Percentiles rank a stretch among this genome's conserved stretches.
Evolutionary conservation across 2,888 invertebrate species (phyloP).

Genomic region (Polydrusus tereticollis): DNA sequence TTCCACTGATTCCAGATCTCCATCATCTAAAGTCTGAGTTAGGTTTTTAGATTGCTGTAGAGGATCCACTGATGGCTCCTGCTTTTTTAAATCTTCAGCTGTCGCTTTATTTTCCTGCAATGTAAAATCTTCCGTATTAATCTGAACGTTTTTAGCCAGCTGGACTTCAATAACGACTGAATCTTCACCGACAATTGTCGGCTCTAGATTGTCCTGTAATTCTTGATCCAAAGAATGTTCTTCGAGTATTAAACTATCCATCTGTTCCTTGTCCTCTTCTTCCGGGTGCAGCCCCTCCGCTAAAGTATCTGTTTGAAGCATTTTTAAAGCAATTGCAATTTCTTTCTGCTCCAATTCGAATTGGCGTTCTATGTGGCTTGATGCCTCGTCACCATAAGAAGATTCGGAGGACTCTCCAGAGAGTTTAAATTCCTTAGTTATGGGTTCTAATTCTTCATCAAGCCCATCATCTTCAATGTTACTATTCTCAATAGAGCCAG

Average conservation of each 20-base stretch:
- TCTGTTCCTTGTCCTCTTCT: not conserved
- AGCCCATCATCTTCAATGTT: not conserved
- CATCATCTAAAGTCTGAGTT: no score
- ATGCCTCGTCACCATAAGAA: not conserved
- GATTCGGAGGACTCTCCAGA: not conserved
- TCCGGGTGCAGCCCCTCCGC: not conserved
- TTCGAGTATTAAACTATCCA: conserved; percentile 14
- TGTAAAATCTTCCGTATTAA: not conserved
- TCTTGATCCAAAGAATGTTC: not conserved
- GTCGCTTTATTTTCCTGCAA: conserved; percentile 26
- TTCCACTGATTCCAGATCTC: no score
- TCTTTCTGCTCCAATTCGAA: not conserved
- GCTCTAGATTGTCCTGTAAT: no score
- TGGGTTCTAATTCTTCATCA: conserved; percentile 10
- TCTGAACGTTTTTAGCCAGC: not conserved
- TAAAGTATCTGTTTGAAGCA: not conserved
- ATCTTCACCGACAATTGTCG: not conserved
- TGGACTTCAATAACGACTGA: not conserved
- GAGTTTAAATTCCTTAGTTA: not conserved
- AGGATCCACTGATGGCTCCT: no score
- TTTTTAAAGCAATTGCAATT: not conserved
- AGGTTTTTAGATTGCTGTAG: not conserved
- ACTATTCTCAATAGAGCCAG: not conserved
- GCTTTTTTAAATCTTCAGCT: conserved; percentile 24
- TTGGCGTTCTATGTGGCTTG: not conserved